Percentiles rank a stretch among this genome's conserved stretches.
Evolutionary conservation across 2,113 vertebrate genomes (phyloP).

Genomic region (Pachypanchax playfairii): DNA sequence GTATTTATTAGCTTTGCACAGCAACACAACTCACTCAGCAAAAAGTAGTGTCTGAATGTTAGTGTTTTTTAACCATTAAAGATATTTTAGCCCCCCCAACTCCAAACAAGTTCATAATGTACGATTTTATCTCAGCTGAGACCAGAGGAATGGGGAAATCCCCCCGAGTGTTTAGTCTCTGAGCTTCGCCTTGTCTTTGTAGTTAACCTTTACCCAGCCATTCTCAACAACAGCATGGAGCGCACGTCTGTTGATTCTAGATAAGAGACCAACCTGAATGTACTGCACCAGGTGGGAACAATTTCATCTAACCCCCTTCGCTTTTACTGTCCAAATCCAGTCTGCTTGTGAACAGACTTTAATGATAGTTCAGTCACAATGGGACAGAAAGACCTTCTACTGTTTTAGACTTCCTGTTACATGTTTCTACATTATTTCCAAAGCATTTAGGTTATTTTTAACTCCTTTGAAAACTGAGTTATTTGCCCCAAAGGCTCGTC

Average conservation of each 20-base stretch:
- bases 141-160: slow-evolving; percentile 71
- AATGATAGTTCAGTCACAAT: slow-evolving; percentile 11
- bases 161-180: slow-evolving; percentile 58
- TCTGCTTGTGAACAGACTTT: slow-evolving; percentile 14
- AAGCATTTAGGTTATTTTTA: slow-evolving; percentile 12
- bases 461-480: not conserved
- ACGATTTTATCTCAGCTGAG: slow-evolving; percentile 55
- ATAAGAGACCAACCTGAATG: slow-evolving; percentile 63
- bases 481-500: not conserved
- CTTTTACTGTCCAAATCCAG: slow-evolving; percentile 41
- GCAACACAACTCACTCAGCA: slow-evolving; percentile 6
- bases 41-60: too few species aligned
- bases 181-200: slow-evolving; percentile 58
- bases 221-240: slow-evolving; percentile 48
- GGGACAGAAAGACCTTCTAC: slow-evolving; percentile 8
- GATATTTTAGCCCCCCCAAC: slow-evolving; percentile 15
- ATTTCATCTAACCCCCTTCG: slow-evolving; percentile 31
- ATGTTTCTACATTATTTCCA: not conserved
- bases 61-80: slow-evolving; percentile 7
- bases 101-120: slow-evolving; percentile 41
- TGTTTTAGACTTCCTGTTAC: not conserved
- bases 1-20: not conserved
- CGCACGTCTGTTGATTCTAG: slow-evolving; percentile 61
- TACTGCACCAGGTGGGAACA: slow-evolving; percentile 12
- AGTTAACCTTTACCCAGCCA: slow-evolving; percentile 75